Base-by-base conservation (phyloP, 2,113 vertebrate species). In the Hydrolagus affinis region DNA sequence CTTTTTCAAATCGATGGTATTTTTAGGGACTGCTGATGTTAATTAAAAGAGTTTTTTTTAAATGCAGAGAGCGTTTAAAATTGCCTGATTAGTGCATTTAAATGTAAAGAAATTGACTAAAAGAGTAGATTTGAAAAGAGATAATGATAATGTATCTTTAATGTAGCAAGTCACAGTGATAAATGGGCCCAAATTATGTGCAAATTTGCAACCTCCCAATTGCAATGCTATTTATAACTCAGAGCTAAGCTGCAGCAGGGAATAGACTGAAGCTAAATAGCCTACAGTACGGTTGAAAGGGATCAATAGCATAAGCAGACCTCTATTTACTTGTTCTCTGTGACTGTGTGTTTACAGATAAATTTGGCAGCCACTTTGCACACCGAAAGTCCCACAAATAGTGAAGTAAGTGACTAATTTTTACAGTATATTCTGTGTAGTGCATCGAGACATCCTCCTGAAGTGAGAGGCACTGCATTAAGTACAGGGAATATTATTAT, bases 21-120 rank as follows among this genome's bases (percentile, higher is more conserved):
- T 44, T 44, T 44, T 44, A 44, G 14, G 23, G 30, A 60, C 57
- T 59, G 62, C 23, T 73, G 72, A 56, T 32, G 9, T 44, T 30
- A 32, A 44, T 56, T 74, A 44, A 74, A 56, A 74, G 6, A 8
- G 8, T 44, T 74, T 44, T 74, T 44, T 74, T 32, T 9, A 74
- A 6, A 44, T 44, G 44, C 4, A 44, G 21, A 74, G 30, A 44
- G 15, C 30, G 21, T 74, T 17, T n/a, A 23, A 83, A 83, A 66
- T 66, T 25, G 17, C 23, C 25, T 83, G 8, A 83, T 83, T 83
- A 28, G 60, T 28, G 17, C 25, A 32, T 56, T 83, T 83, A 30
- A 30, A 64, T 83, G 25, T 17, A 83, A 66, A 64, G 76, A 78
- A 62, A 78, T 78, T 78, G 76, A 78, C 57, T 25, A 23, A 78